Percentiles rank a stretch among this genome's conserved stretches.
phyloP scores from a whole-genome alignment of 2,113 vertebrate genomes.

The Illadopsis cleaveri region DNA sequence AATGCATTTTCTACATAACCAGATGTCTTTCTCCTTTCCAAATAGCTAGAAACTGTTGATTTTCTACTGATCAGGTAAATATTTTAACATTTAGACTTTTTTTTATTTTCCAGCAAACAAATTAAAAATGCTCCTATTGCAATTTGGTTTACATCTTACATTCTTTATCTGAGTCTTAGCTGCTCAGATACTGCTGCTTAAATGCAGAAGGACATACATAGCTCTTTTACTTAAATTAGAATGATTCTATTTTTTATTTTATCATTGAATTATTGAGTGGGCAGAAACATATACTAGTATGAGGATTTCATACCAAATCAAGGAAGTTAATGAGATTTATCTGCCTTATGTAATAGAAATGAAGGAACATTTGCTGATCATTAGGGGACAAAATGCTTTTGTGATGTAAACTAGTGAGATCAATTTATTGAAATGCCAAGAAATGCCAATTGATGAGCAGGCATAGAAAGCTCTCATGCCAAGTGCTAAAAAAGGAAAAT shows the following conservation, averaged over 20 bases:
- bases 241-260: neutral
- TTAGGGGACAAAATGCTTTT: neutral
- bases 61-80: neutral
- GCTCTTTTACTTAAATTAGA: neutral
- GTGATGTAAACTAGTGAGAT: neutral
- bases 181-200: neutral
- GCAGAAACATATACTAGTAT: neutral
- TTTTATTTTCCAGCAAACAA: neutral
- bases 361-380: neutral
- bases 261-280: neutral
- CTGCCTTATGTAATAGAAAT: neutral
- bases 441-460: neutral
- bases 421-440: conserved; percentile 10
- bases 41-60: neutral
- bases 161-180: neutral
- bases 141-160: neutral
- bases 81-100: neutral
- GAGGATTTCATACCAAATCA: neutral
- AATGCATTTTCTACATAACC: neutral
- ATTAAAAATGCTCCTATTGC: neutral
- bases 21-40: neutral
- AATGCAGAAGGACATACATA: neutral
- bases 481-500: neutral
- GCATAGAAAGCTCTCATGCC: neutral
- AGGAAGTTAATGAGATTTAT: neutral